A percentile compares a stretch with the other conserved stretches of the same genome.
These are phyloP conservation scores for Rhinella marina DNA, from an alignment of 2,797 vertebrate genomes.

Conservation along the genomic window DNA sequence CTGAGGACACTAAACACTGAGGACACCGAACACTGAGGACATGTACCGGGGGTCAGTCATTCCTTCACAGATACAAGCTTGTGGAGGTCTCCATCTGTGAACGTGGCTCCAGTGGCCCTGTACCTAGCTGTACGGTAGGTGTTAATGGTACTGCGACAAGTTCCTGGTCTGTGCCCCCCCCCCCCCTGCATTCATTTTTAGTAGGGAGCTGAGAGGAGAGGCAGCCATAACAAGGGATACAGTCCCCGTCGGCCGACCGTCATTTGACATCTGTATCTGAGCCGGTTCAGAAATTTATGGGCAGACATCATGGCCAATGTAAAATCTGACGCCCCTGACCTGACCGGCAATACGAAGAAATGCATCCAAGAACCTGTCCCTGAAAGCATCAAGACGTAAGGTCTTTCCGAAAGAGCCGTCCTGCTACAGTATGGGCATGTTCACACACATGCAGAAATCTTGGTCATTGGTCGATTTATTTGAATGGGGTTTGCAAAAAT, in stretches of 20 bases:
- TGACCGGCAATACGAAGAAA: background rate
- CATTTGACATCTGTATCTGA: background rate
- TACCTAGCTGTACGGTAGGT: too few species aligned
- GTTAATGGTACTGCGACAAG: too few species aligned
- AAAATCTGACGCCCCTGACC: background rate
- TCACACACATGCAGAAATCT: too few species aligned
- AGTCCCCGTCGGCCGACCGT: background rate
- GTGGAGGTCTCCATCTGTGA: too few species aligned
- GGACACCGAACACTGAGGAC: too few species aligned
- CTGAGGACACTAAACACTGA: too few species aligned
- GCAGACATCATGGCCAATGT: background rate
- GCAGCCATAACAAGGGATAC: background rate
- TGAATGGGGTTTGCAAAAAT: background rate
- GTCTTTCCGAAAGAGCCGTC: background rate
- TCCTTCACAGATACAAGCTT: too few species aligned
- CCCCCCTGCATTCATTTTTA: too few species aligned
- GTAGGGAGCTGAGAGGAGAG: too few species aligned
- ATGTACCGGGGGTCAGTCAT: background rate
- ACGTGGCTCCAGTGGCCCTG: too few species aligned
- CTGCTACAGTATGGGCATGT: too few species aligned
- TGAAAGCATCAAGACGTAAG: background rate
- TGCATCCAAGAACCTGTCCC: background rate
- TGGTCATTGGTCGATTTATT: background rate
- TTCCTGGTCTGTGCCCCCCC: too few species aligned
- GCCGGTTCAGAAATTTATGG: background rate